phyloP scores from a whole-genome alignment of 2,113 vertebrate genomes.

The Aramus guarauna region DNA sequence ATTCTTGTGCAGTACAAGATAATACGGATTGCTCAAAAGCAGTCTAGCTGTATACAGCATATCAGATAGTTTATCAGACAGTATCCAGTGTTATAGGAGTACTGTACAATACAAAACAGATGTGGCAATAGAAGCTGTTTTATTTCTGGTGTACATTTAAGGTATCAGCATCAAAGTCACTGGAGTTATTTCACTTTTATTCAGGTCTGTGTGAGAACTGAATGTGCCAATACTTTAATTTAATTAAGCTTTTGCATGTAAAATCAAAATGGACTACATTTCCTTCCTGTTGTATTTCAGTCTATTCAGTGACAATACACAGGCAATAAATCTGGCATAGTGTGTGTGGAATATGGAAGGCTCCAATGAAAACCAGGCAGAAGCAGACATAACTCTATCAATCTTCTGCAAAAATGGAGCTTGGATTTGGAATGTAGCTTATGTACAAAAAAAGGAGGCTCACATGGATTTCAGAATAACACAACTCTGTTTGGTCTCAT shows the following conservation, averaged over 20 bases:
- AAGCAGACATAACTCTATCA: not conserved
- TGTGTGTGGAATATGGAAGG: not conserved
- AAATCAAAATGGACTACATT: not conserved
- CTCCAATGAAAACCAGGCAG: not conserved
- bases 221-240: not conserved
- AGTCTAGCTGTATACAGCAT: not conserved
- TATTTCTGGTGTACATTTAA: not conserved
- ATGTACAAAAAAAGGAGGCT: not conserved
- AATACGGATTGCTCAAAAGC: not conserved
- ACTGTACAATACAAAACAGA: not conserved
- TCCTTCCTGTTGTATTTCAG: not conserved
- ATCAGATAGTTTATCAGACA: not conserved
- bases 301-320: not conserved
- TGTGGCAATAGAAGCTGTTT: not conserved
- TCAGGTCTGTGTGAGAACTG: not conserved
- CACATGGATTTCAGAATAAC: not conserved
- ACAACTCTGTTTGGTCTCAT: accelerated
- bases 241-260: not conserved
- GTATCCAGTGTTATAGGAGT: not conserved
- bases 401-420: not conserved
- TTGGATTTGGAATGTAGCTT: not conserved
- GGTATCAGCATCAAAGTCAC: not conserved
- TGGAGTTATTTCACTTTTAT: not conserved
- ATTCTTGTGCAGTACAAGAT: not conserved
- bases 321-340: not conserved